Base-by-base conservation (phyloP, 1,140 invertebrate species). In the Schlechtendalia chinensis region DNA sequence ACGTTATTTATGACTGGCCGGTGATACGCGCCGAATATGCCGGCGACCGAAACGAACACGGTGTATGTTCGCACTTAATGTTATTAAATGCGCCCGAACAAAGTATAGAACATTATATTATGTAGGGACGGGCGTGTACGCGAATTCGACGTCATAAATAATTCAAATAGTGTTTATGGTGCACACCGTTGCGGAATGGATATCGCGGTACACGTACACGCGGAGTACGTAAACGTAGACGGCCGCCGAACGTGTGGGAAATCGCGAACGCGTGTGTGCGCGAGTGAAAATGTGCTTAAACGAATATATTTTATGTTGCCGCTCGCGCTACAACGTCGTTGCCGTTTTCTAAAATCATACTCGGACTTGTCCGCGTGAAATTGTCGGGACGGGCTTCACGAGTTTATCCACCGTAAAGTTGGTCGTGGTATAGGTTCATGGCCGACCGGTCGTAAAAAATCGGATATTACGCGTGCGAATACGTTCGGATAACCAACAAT, bases 101-200 rank as follows among this genome's bases (percentile, higher is more conserved):
- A 65, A 65, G 19, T 39, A 24, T 47, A 69, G n/a, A n/a, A 45
- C 32, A n/a, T 39, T 39, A 39, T 39, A 39, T 39, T 39, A 39
- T 39, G 8, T 39, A 8, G 32, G 8, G 8, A 39, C 32, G 32
- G 32, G n/a, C 59, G 5, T 22, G 39, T 45, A 69, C 45, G 22
- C 65, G 65, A 69, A 69, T 47, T 47, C 65, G 39, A 69, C 65
- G 39, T 69, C 32, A 69, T 69, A 69, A 69, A 69, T 69, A 69
- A 69, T 69, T 69, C 65, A 69, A 45, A 69, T 24, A 69, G 22
- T 47, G 45, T 69, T 32, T 69, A 69, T 14, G 16, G n/a, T 39
- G 63, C 39, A 24, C 45, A 69, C 39, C n/a, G 24, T 47, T 47
- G 22, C n/a, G 65, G 45, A 45, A 24, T n/a, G 32, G 22, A n/a